Evolutionary conservation across 2,113 vertebrate genomes (phyloP), one percentile per base, ranked within the genome.

Genomic region (Entelurus aequoreus): DNA sequence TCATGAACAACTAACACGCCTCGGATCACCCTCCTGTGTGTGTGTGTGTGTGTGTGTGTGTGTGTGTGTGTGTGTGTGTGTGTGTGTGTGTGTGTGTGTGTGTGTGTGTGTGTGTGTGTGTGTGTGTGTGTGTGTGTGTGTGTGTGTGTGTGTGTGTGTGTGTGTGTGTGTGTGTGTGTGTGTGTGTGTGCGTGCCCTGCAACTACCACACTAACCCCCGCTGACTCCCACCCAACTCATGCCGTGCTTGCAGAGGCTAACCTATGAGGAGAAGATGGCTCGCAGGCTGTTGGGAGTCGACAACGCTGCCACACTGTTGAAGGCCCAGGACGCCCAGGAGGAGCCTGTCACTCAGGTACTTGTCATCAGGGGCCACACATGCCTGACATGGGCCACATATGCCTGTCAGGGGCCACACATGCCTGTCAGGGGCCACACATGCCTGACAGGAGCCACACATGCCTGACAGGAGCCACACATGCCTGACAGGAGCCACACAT

Each of bases 231-330:
- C 82, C 42, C 42, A 12, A 46, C 12, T 46, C 3, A 35, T 53
- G 86, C 83, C 77, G 64, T 90, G 86, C 84, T 90, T 90, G 72
- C 90, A 98, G 96, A 96, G 87, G 82, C 82, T 99, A 89, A 99
- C 96, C 0, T 99, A 99, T 16, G 97, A 99, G 68, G 97, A 99
- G 85, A 97, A 98, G 89, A 99, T 99, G 94, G 96, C 97, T 65
- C 95, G 97, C 58, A 91, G 97, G 21, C 86, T 99, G 60, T 91
- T 99, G 73, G 97, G 97, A 56, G 95, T 94, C 5, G 95, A 98
- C 89, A 98, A 90, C 4, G 96, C 93, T 19, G 94, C 94, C 75
- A 97, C 93, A 15, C 95, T 98, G 68, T 93, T 98, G 81, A 94
- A 88, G 50, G 80, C 93, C 35, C 94, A 95, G 84, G 95, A 97